A percentile compares a stretch with the other conserved stretches of the same genome.
Conservation (phyloP, 2,888 invertebrate species). For the Thera obeliscata region DNA sequence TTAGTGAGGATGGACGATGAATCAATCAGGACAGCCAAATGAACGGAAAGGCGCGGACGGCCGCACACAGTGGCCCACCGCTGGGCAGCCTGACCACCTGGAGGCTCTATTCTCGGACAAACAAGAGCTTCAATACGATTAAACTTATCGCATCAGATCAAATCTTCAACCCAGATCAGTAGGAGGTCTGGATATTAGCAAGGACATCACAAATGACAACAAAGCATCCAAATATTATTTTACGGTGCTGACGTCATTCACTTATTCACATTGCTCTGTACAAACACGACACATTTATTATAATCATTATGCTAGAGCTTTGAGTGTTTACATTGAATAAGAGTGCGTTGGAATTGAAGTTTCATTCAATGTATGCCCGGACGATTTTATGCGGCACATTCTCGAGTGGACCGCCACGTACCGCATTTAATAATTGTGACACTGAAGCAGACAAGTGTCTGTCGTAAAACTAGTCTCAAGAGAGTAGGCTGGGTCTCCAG, state of each 20-base stretch:
- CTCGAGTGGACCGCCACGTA: conserved; percentile 53
- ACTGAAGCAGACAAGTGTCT: conserved; percentile 76
- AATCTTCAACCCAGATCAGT: conserved; percentile 1
- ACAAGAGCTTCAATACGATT: conserved; percentile 21
- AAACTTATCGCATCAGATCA: conserved; percentile 24
- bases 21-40: conserved; percentile 75
- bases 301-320: conserved; percentile 43
- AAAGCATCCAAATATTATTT: background rate
- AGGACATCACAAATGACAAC: conserved; percentile 22
- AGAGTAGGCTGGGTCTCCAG: conserved; percentile 63
- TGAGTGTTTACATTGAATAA: conserved; percentile 51
- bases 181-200: background rate
- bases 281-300: conserved; percentile 34
- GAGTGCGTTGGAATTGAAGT: conserved; percentile 50
- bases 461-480: conserved; percentile 75
- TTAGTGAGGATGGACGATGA: conserved; percentile 74
- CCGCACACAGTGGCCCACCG: conserved; percentile 70
- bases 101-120: conserved; percentile 15
- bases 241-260: conserved; percentile 14
- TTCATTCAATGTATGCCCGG: conserved; percentile 54
- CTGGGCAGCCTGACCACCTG: conserved; percentile 43
- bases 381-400: conserved; percentile 46
- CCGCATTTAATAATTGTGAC: conserved; percentile 70
- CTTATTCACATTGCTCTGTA: conserved; percentile 26
- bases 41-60: conserved; percentile 57